These are phyloP conservation scores for Meriones psammophilus DNA, from an alignment of 2,797 vertebrate species.

Conservation along the genomic window DNA sequence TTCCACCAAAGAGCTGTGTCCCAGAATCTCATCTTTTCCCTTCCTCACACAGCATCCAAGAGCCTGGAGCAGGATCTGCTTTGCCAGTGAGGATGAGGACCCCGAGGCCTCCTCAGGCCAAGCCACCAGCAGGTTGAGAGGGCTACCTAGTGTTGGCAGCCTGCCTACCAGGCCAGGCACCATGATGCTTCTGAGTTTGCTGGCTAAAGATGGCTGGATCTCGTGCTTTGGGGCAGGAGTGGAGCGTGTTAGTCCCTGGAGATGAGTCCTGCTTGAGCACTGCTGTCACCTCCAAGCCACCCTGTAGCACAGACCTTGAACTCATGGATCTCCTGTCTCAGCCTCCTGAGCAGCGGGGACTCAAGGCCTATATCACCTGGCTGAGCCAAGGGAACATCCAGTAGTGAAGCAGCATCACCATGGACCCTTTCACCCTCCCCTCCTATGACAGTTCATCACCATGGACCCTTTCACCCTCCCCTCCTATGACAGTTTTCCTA, in stretches of 20 bases:
- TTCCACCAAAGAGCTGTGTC: not conserved
- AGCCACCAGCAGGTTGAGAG: not conserved
- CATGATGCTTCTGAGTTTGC: not conserved
- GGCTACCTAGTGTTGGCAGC: not conserved
- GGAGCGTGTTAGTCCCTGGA: not conserved
- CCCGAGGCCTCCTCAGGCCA: not conserved
- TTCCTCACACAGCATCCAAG: not conserved
- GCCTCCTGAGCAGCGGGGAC: not conserved
- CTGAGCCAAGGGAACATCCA: not conserved
- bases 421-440: not conserved
- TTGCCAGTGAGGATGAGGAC: not conserved
- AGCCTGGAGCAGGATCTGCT: not conserved
- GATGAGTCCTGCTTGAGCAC: not conserved
- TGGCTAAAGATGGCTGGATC: not conserved
- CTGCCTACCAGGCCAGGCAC: not conserved
- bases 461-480: not conserved
- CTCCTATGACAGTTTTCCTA: not conserved
- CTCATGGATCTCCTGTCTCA: not conserved
- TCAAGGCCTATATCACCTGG: not conserved
- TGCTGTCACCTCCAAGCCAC: not conserved
- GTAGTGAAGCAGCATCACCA: not conserved
- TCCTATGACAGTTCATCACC: not conserved
- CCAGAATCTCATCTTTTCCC: not conserved
- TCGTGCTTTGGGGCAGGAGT: not conserved
- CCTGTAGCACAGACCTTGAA: not conserved